phyloP scores from a whole-genome alignment of 2,888 invertebrate species.

The Liopterus haemorrhoidalis region DNA sequence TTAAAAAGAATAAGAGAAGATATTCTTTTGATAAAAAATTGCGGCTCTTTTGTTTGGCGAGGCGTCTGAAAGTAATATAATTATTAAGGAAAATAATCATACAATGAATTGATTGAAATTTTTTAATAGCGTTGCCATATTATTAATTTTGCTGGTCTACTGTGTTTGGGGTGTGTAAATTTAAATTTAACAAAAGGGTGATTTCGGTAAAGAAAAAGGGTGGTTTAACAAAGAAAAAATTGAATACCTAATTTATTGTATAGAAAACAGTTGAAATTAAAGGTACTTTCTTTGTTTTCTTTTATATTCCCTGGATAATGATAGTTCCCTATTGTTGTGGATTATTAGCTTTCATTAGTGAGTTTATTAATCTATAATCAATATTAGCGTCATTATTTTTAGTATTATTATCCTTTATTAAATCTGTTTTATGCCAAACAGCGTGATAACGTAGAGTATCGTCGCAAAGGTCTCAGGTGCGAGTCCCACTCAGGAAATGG shows the following conservation, averaged over 20 bases:
- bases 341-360: no score
- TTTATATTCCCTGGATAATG: no score
- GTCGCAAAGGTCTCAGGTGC: no score
- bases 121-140: no score
- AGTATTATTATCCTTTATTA: no score
- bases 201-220: constrained; percentile 29
- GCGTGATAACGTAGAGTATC: no score
- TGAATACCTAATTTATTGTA: constrained; percentile 20
- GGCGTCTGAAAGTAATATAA: constrained; percentile 30
- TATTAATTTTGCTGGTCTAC: constrained; percentile 11
- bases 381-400: no score
- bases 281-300: constrained; percentile 14
- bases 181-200: constrained; percentile 33
- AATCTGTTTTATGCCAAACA: no score
- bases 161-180: constrained; percentile 28
- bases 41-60: constrained; percentile 32
- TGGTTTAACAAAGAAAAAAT: constrained; percentile 19
- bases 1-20: constrained; percentile 26
- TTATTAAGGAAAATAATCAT: constrained; percentile 28
- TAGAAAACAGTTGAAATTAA: constrained; percentile 19
- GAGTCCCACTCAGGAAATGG: no score
- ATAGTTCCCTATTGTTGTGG: no score
- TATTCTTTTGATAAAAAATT: constrained; percentile 29
- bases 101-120: background rate
- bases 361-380: no score